Base-by-base conservation (phyloP, 1,140 invertebrate genomes). In the Neuroterus valhalla region DNA sequence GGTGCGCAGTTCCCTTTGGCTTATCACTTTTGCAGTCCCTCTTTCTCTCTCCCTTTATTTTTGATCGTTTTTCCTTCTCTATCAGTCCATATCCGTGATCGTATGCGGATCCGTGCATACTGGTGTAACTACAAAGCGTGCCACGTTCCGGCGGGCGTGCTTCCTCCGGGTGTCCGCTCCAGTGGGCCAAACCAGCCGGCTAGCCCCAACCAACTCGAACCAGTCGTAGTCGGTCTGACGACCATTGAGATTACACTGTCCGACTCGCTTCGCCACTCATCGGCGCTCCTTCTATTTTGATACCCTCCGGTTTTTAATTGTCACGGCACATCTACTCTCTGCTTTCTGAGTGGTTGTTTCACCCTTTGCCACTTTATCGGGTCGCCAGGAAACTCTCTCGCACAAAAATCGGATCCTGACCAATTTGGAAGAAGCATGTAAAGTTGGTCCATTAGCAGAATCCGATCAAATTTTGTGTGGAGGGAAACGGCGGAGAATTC, bases 111-210 rank as follows among this genome's bases (percentile, higher is more conserved):
- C 78, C 68, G 72, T 68, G 79, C 78, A 75, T 83, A 81, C 78
- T 68, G 75, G 76, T 62, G 77, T 82, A 84, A 82, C 84, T 86
- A 89, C 88, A 87, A 88, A 90, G 87, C 88, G 89, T 89, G 88
- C 87, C 87, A 88, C 86, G 86, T 88, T 89, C 88, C 85, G 88
- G 84, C 87, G 87, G 87, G 81, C 85, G 88, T 89, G 88, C 87
- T 90, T 90, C 89, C 89, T 89, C 88, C 89, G 89, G 89, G 89
- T 89, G 87, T 89, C 80, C 89, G 89, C 89, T 90, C 89, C 88
- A 90, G 80, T 90, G 89, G 88, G 89, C 89, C 89, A 90, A 87
- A 85, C 87, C 85, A 88, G 85, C 82, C 86, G 85, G 85, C 86
- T 86, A 88, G 81, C 86, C 85, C 85, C 84, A 77, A 83, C 84